Percentiles rank a stretch among this genome's conserved stretches.
phyloP scores from a whole-genome alignment of 2,113 vertebrate species.

The Uria lomvia region DNA sequence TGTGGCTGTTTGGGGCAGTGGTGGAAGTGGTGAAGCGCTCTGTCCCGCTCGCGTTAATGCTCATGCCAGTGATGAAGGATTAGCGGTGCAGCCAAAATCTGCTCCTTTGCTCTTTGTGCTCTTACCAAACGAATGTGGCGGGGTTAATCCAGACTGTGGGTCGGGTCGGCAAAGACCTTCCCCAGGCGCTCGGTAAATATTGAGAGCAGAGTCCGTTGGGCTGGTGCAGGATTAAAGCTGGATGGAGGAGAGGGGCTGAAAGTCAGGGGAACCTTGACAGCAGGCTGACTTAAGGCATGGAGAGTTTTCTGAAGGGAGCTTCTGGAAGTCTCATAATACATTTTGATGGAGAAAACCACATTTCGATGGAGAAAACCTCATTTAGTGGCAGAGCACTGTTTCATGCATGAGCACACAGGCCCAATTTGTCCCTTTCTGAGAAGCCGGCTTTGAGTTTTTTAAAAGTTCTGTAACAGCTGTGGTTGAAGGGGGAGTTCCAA shows the following conservation, averaged over 20 bases:
- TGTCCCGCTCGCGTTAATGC: rapidly evolving
- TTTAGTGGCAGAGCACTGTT: not conserved
- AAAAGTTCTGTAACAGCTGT: not conserved
- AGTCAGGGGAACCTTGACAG: not conserved
- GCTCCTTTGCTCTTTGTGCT: not conserved
- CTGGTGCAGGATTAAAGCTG: not conserved
- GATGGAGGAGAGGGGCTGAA: not conserved
- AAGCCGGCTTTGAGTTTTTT: not conserved
- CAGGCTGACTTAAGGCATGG: not conserved
- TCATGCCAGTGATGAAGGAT: rapidly evolving
- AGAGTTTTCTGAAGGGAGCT: not conserved
- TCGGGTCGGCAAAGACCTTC: not conserved
- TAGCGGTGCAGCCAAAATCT: rapidly evolving
- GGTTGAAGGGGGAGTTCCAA: not conserved
- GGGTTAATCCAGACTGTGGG: not conserved
- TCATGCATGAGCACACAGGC: not conserved
- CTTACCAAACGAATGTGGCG: rapidly evolving
- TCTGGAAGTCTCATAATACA: not conserved
- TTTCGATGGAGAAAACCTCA: not conserved
- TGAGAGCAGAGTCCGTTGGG: not conserved
- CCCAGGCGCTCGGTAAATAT: rapidly evolving
- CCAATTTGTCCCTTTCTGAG: rapidly evolving
- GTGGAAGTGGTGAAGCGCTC: not conserved
- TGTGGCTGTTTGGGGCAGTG: rapidly evolving
- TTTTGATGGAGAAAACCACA: not conserved